A percentile compares a stretch with the other conserved stretches of the same genome.
Conservation (phyloP, 2,888 invertebrate genomes). For the Patella ulyssiponensis region DNA sequence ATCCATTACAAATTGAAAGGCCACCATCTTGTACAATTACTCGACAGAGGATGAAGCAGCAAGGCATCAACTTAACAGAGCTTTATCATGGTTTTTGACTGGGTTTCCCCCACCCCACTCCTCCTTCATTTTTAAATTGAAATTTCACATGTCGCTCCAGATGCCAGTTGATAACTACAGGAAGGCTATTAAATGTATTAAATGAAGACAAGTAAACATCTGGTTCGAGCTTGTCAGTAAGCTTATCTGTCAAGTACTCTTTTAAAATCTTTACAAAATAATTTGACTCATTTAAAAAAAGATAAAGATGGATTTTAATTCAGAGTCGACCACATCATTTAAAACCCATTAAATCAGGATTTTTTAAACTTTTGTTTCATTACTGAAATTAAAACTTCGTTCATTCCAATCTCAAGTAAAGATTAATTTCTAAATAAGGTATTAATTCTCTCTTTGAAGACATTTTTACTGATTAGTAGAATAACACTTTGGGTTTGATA, state of each 20-base stretch:
- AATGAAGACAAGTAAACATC: background rate
- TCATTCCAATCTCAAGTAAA: too few species aligned
- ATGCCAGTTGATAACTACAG: background rate
- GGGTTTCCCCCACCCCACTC: background rate
- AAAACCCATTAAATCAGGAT: too few species aligned
- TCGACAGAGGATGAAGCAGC: background rate
- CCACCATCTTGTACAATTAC: conserved; percentile 5
- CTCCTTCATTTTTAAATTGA: background rate
- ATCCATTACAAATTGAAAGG: background rate
- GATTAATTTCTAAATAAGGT: too few species aligned
- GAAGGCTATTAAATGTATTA: conserved; percentile 11
- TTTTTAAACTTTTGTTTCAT: too few species aligned
- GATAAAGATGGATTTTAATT: too few species aligned
- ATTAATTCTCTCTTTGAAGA: too few species aligned
- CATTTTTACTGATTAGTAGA: too few species aligned
- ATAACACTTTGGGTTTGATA: too few species aligned
- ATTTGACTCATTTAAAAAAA: too few species aligned
- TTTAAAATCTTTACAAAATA: background rate
- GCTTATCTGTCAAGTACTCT: background rate
- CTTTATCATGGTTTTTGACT: background rate
- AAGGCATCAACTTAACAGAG: conserved; percentile 1
- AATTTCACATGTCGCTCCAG: conserved; percentile 6
- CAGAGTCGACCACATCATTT: too few species aligned
- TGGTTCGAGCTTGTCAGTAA: background rate
- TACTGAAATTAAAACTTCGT: too few species aligned